Evolutionary conservation across 2,797 vertebrate species (phyloP), one percentile per base, ranked within the genome.

Genomic region (Botia kubotai): DNA sequence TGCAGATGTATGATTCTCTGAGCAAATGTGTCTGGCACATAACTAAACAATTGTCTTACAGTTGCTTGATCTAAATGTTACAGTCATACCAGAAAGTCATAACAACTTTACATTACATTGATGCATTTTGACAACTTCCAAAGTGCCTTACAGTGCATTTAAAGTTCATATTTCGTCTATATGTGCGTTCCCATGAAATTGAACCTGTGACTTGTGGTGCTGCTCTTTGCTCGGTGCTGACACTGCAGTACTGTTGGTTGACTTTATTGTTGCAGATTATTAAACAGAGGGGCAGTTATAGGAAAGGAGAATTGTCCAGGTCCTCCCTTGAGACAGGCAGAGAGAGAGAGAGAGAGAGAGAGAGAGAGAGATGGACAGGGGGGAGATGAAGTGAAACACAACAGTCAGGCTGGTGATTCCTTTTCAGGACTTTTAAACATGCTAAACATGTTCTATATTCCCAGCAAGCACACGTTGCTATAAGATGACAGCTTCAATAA

Each of bases 261-360:
- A 33, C 36, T 63, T 79, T 66, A 79, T 66, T 72, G 58, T 57
- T 72, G 58, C 48, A 65, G 69, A 19, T 33, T 71, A 62, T 50
- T 70, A 39, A 69, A 77, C 26, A 69, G 13, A 46, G 43, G 63
- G 26, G 33, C 11, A 11, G 68, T 79, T 79, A 39, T 50, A 78
- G 23, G 17, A 7, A 69, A 62, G 60, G 53, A 21, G 13, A 79
- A 66, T 72, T 58, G 63, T 19, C 50, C 52, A 19, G 50, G 39
- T 68, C 23, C 29, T 66, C 39, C 70, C 21, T 19, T 74, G 52
- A 73, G 36, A 57, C 11, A 80, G 36, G 0, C 2, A 62, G 21
- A 62, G 39, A 73, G 29, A 62, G 3, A 3, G 43, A 46, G 43
- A 62, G 21, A 62, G 39, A 73, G 29, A 62, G 3, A 3, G 43